Base-by-base conservation (phyloP, 1,140 invertebrate genomes). In the Saccostrea glomerata region DNA sequence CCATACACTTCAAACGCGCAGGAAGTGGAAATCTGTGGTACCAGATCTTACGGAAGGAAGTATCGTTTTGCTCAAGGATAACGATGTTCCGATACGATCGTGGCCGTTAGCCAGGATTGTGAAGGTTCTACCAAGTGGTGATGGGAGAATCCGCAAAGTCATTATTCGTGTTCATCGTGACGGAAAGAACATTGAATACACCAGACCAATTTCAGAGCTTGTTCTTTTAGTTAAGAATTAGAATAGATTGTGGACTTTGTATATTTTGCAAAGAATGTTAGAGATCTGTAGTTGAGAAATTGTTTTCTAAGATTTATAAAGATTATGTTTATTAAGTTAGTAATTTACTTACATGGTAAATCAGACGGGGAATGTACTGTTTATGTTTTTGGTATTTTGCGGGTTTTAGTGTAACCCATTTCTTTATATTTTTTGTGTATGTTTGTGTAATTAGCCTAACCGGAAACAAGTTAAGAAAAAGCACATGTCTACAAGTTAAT, bases 31-130 rank as follows among this genome's bases (percentile, higher is more conserved):
- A 70, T 23, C 13, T 4, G 47, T 20, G 2, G 6, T 25, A 7
- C n/a, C 0, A n/a, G 63, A 90, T 58, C 11, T 90, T 4, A 86
- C 88, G 66, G 36, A 36, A 55, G 90, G 88, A 9, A 87, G 88
- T 85, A 54, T 90, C 25, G 90, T 90, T 70, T 82, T 89, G 9
- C 7, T 89, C 17, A 88, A 85, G 60, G 87, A 88, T 36, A 82
- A 90, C 2, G 83, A 87, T 47, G 82, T 84, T 40, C 40, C 70
- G 17, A 82, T 89, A 30, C 88, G 82, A 58, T 5, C 54, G 15
- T 92, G 89, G 90, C 77, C 86, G 40, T 7, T 90, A 1, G 91
- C 60, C 60, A 85, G 83, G 13, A 85, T 92, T 25, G 25, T 55
- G 11, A 84, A 84, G 20, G 82, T 84, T 20, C 17, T 84, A 40